Percentiles rank a stretch among this genome's conserved stretches.
phyloP scores from a whole-genome alignment of 2,797 vertebrate species.

The Mergus octosetaceus region DNA sequence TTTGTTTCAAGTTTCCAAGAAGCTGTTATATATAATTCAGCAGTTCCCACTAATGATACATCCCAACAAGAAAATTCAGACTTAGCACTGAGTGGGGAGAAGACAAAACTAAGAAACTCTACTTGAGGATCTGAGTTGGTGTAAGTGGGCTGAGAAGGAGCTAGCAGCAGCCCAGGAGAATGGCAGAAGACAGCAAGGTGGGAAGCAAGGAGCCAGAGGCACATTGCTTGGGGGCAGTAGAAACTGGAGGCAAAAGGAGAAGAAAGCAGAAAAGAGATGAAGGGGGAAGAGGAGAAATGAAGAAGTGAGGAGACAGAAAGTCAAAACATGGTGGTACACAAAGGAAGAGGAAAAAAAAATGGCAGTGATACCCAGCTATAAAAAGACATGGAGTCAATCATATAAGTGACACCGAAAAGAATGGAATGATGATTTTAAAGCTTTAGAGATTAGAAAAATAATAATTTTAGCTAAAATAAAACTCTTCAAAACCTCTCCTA shows the following conservation, averaged over 20 bases:
- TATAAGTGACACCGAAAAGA: background rate
- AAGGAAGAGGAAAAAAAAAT: background rate
- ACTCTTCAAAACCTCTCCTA: background rate
- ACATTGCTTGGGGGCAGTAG: background rate
- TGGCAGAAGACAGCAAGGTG: background rate
- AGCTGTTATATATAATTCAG: constrained; percentile 19
- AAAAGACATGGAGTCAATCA: background rate
- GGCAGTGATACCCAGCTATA: background rate
- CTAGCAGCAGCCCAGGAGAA: background rate
- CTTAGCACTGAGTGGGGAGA: background rate
- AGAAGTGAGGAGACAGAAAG: background rate
- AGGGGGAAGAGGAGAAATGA: background rate
- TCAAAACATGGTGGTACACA: background rate
- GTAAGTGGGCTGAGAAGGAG: background rate
- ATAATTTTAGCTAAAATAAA: background rate
- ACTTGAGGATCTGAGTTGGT: background rate
- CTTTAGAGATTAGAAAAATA: background rate
- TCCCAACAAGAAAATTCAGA: background rate
- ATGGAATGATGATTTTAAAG: background rate
- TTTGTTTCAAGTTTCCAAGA: constrained; percentile 43
- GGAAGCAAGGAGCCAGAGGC: background rate
- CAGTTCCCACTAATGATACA: background rate
- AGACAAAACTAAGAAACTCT: background rate
- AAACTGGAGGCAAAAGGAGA: background rate
- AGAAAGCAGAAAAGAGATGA: background rate